phyloP scores from a whole-genome alignment of 92 coral and sea anemone genomes.

The Umimayanthus kanabou region DNA sequence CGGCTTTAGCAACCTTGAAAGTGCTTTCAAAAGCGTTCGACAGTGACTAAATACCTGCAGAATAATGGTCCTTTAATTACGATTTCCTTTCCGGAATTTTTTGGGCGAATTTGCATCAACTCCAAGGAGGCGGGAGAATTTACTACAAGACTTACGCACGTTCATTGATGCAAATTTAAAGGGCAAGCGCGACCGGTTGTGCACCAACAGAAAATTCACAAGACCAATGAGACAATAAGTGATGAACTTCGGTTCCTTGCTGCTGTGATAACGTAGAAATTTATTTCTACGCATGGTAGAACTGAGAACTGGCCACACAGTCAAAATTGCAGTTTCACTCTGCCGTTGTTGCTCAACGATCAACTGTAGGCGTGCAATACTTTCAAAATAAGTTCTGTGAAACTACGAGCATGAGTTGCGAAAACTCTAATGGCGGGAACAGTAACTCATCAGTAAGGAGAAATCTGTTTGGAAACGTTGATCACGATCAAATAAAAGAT shows the following conservation, averaged over 20 bases:
- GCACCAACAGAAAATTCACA: not conserved
- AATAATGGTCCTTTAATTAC: conserved; percentile 28
- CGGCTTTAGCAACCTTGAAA: not conserved
- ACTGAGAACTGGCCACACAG: not conserved
- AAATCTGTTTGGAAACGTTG: conserved; percentile 76
- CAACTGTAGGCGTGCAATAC: conserved; percentile 13
- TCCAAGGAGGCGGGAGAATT: conserved; percentile 41
- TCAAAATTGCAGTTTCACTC: not conserved
- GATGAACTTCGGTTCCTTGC: not conserved
- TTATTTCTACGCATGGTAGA: not conserved
- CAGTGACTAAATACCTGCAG: conserved; percentile 36
- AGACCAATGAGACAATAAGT: not conserved
- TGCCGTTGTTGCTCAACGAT: not conserved
- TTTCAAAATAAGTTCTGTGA: not conserved
- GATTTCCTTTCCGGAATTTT: conserved; percentile 13
- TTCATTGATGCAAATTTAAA: conserved; percentile 11
- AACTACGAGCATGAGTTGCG: conserved; percentile 20
- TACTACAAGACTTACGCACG: conserved; percentile 8
- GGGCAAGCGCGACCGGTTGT: not conserved
- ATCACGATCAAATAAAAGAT: conserved; percentile 71
- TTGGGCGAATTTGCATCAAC: conserved; percentile 36
- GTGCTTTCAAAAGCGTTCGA: conserved; percentile 30
- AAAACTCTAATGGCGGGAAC: conserved; percentile 37
- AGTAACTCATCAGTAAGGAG: conserved; percentile 60
- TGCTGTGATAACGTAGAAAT: not conserved